phyloP scores from a whole-genome alignment of 1,140 invertebrate species.

The Halesus radiatus region DNA sequence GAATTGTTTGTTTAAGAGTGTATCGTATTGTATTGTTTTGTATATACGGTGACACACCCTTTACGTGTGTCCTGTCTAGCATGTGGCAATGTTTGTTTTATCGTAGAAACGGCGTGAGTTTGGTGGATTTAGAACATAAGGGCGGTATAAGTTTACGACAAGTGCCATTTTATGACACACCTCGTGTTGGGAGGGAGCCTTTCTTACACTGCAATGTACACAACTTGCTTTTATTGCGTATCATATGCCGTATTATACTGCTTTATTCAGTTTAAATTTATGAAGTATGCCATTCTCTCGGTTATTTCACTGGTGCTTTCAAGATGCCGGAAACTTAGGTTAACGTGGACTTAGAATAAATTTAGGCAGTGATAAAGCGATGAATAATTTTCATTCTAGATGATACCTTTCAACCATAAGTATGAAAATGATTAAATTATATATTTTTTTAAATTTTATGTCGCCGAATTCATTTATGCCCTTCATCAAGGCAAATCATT shows the following conservation, averaged over 20 bases:
- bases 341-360: no score
- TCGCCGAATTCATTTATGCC: no score
- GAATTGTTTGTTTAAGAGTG: no score
- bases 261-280: constrained; percentile 27
- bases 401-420: no score
- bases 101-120: constrained; percentile 24
- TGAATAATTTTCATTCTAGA: no score
- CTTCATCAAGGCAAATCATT: no score
- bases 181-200: neutral
- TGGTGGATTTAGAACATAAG: constrained; percentile 37
- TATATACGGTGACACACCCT: no score
- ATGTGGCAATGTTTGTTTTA: constrained; percentile 34
- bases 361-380: no score
- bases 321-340: neutral
- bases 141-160: constrained; percentile 38
- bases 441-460: no score
- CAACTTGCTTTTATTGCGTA: constrained; percentile 16
- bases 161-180: constrained; percentile 31
- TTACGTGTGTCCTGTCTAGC: neutral
- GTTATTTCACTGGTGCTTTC: neutral
- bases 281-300: neutral
- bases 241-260: neutral
- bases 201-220: constrained; percentile 31
- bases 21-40: no score
- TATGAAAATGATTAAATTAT: no score